Base-by-base conservation (phyloP, 1,140 invertebrate genomes). In the Tetranychus urticae region DNA sequence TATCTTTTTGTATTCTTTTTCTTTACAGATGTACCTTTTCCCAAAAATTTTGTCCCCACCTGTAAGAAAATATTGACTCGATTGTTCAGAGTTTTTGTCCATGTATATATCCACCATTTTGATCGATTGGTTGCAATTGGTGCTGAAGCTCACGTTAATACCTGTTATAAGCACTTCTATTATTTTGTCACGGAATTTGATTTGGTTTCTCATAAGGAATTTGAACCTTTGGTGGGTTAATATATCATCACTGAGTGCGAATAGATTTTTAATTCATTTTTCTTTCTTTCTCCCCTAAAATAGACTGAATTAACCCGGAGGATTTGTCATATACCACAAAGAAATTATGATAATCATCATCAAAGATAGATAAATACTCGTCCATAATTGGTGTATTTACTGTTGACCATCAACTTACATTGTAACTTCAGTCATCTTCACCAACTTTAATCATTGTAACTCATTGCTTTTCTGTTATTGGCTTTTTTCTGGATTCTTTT, bases 61-160 rank as follows among this genome's bases (percentile, higher is more conserved):
- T 88, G 86, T 68, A 83, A 86, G 68, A 93, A 93, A 74, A 90
- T 93, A 64, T 72, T 93, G 54, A 89, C 88, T 0, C 75, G 89
- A 61, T 73, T 93, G n/a, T 93, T 90, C 71, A 75, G 89, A 67
- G 88, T 93, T 1, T 93, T 93, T 76, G 89, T 93, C 1, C 89
- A 93, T 74, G 87, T 93, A n/a, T 94, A 93, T 70, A 92, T 94
- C 65, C 89, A 94, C 74, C 89, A 94, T 74, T 93, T 93, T 76
- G 88, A 93, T 71, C 79, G 86, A 68, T 79, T 93, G 63, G 81
- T 88, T 39, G 79, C 82, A 35, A 84, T 92, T 67, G 85, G 86
- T 69, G 88, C 88, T 46, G 89, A 94, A 74, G 86, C 90, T 36
- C 90, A 94, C 70, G 87, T 93, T 0, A 94, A 94, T 72, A 90